A percentile compares a stretch with the other conserved stretches of the same genome.
These are phyloP conservation scores for Proales similis DNA, from an alignment of 1,140 invertebrate genomes.

Conservation along the genomic window DNA sequence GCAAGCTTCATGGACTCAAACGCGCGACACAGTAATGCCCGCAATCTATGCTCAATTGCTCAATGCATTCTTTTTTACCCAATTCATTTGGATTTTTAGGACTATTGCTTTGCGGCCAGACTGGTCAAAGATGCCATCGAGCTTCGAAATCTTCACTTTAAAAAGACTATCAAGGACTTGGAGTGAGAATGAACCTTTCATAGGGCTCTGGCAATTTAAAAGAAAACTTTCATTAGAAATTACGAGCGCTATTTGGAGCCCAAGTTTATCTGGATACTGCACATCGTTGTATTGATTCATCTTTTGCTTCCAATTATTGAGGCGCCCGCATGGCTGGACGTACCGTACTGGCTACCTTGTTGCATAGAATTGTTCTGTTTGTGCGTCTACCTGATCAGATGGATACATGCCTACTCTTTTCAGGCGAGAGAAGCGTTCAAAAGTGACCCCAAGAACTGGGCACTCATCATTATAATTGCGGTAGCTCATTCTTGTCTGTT, in stretches of 20 bases:
- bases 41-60: too few species aligned
- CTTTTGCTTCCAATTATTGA: slow-evolving; percentile 54
- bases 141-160: slow-evolving; percentile 52
- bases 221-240: slow-evolving; percentile 40
- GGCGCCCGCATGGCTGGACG: slow-evolving; percentile 47
- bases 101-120: slow-evolving; percentile 50
- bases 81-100: too few species aligned
- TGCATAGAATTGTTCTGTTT: background rate
- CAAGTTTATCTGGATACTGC: slow-evolving; percentile 45
- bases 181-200: slow-evolving; percentile 43
- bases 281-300: slow-evolving; percentile 50
- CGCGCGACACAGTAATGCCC: too few species aligned
- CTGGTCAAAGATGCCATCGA: slow-evolving; percentile 53
- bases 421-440: background rate
- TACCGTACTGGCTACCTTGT: slow-evolving; percentile 51
- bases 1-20: too few species aligned
- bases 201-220: background rate
- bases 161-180: slow-evolving; percentile 48
- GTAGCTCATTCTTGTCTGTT: background rate
- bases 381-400: background rate
- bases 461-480: background rate
- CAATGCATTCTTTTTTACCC: too few species aligned
- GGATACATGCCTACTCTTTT: slow-evolving; percentile 29
- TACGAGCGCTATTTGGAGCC: slow-evolving; percentile 47
- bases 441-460: slow-evolving; percentile 17